Base-by-base conservation (phyloP, 2,797 vertebrate species). In the Simalia tracyae region DNA sequence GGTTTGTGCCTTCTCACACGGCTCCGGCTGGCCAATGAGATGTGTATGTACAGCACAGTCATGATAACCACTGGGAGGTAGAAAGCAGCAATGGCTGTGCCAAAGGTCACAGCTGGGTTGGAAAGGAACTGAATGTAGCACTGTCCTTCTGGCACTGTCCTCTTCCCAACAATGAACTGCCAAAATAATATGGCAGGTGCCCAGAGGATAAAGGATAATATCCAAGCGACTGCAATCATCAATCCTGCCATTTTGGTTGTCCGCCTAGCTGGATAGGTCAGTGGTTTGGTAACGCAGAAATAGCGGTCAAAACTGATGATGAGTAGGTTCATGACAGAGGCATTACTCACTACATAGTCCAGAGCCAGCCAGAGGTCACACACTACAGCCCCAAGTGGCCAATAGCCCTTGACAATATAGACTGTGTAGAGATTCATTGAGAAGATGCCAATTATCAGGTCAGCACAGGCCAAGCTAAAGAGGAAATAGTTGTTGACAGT, bases 401-500 rank as follows among this genome's bases (percentile, higher is more conserved):
- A 99, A 96, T 99, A 99, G 92, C 99, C 99, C 93, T 99, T 99
- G 88, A 99, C 98, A 92, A 99, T 99, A 94, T 99, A 99, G 84
- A 99, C 98, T 0, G 98, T 98, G 96, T 99, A 99, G 88, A 99
- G 97, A 95, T 99, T 99, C 99, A 99, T 99, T 96, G 99, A 99
- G 97, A 99, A 99, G 3, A 97, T 98, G 3, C 99, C 99, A 0
- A 99, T 99, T 95, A 99, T 99, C 95, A 99, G 97, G 93, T 99
- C 99, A 0, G 99, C 99, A 0, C 99, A 99, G 0, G 99, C 99
- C 95, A 99, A 95, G 89, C 99, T 99, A 96, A 99, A 99, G 87
- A 99, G 97, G 96, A 99, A 99, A 90, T 99, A 99, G 96, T 99
- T 99, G 97, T 99, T 99, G 96, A 99, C 98, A 0, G 99, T 99